A percentile compares a stretch with the other conserved stretches of the same genome.
Evolutionary conservation across 2,797 vertebrate species (phyloP).

Genomic region (Semotilus atromaculatus): DNA sequence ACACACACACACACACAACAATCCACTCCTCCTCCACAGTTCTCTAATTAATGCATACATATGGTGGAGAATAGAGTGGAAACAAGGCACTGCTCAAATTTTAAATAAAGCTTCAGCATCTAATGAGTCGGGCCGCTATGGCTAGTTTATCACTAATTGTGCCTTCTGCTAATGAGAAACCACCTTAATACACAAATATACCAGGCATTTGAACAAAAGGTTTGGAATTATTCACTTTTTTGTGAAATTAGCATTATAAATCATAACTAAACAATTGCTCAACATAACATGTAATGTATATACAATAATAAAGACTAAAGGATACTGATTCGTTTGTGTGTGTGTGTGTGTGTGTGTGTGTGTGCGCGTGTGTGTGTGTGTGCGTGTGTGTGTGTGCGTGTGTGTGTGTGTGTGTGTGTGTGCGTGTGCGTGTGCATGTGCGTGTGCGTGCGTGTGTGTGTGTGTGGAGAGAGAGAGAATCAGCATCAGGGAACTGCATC

Average conservation of each 20-base stretch:
- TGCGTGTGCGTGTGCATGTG: too few relatives aligned
- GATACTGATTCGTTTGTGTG: constrained; percentile 1
- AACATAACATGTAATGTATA: not conserved
- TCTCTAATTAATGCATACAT: constrained; percentile 96
- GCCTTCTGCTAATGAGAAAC: constrained; percentile 80
- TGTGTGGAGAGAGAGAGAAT: constrained; percentile 33
- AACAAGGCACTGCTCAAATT: constrained; percentile 84
- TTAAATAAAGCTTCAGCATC: constrained; percentile 86
- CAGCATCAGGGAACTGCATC: constrained; percentile 55
- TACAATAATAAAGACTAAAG: not conserved
- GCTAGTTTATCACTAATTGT: constrained; percentile 84
- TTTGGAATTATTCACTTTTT: constrained; percentile 49
- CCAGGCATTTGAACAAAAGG: constrained; percentile 57
- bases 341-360: not conserved
- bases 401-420: constrained; percentile 36
- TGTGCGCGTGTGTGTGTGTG: not conserved
- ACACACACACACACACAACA: constrained; percentile 61
- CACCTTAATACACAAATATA: constrained; percentile 57
- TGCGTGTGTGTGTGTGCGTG: constrained; percentile 30
- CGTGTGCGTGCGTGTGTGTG: constrained; percentile 27
- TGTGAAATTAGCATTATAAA: not conserved
- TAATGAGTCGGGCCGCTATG: constrained; percentile 84
- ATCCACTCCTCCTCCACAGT: constrained; percentile 85
- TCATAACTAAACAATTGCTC: not conserved
- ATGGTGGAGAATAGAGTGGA: constrained; percentile 91